A percentile compares a stretch with the other conserved stretches of the same genome.
Conservation (phyloP, 2,888 invertebrate species). For the Pammene aurita region DNA sequence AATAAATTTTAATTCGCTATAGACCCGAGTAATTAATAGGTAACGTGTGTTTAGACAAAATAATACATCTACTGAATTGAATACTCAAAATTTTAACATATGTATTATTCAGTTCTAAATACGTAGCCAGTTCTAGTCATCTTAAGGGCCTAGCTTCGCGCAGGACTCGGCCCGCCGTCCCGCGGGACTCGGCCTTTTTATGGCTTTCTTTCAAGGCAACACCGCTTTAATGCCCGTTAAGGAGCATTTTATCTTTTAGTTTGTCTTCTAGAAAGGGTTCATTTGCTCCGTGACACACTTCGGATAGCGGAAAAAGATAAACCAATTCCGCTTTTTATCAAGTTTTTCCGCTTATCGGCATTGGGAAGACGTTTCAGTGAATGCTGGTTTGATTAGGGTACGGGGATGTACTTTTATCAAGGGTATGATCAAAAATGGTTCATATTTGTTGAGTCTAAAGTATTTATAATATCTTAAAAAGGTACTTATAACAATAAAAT, state of each 20-base stretch:
- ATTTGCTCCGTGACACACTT: conserved; percentile 74
- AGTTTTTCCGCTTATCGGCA: conserved; percentile 62
- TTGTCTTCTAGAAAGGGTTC: conserved; percentile 76
- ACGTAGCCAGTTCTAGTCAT: conserved; percentile 55
- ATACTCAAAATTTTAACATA: no score
- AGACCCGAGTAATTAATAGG: no score
- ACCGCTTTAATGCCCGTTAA: conserved; percentile 78
- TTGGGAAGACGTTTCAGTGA: conserved; percentile 50
- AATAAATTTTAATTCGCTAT: no score
- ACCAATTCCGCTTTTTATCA: conserved; percentile 66
- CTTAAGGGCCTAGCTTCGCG: background rate
- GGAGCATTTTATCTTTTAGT: conserved; percentile 80
- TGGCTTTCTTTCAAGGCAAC: conserved; percentile 69
- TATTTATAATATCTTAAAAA: background rate
- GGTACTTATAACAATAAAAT: no score
- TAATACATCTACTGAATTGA: no score
- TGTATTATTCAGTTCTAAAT: no score
- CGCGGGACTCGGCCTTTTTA: conserved; percentile 70
- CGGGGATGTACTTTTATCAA: conserved; percentile 24
- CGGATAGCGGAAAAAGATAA: conserved; percentile 72
- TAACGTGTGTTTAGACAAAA: no score
- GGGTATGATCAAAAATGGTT: conserved; percentile 26
- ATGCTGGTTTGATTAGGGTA: conserved; percentile 41
- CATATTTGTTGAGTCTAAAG: conserved; percentile 18
- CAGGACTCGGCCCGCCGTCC: conserved; percentile 54